phyloP scores from a whole-genome alignment of 2,888 invertebrate genomes.

The Ctena decussata region DNA sequence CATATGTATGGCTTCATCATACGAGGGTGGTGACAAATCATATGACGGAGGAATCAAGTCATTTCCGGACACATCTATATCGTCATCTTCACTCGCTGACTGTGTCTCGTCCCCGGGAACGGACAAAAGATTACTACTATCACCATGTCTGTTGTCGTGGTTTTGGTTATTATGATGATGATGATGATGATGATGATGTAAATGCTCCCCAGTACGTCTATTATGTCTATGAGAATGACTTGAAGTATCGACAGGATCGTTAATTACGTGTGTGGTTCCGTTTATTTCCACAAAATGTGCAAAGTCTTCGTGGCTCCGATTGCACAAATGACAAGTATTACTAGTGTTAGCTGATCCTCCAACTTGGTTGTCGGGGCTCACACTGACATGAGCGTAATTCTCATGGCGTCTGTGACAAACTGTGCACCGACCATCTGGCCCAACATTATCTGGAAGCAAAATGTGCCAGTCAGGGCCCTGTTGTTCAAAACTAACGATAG shows the following conservation, averaged over 20 bases:
- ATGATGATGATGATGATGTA: neutral
- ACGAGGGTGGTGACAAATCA: constrained; percentile 70
- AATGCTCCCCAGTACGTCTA: neutral
- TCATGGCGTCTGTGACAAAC: constrained; percentile 59
- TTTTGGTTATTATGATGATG: neutral
- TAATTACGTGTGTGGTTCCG: neutral
- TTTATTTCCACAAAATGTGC: constrained; percentile 28
- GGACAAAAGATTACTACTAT: neutral
- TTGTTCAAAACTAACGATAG: too few species aligned
- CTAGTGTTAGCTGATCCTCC: neutral
- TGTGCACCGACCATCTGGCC: constrained; percentile 60
- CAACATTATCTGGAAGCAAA: constrained; percentile 48
- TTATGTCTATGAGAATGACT: neutral
- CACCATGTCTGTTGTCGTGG: neutral
- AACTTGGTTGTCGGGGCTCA: constrained; percentile 34
- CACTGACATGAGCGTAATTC: constrained; percentile 61
- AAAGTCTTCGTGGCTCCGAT: constrained; percentile 43
- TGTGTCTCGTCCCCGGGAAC: neutral
- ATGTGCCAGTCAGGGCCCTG: too few species aligned
- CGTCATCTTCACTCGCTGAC: constrained; percentile 36
- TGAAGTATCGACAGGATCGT: neutral
- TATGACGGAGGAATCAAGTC: constrained; percentile 67
- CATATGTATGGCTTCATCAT: constrained; percentile 73
- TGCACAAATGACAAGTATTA: constrained; percentile 6
- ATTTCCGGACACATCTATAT: constrained; percentile 59